Percentiles rank a stretch among this genome's conserved stretches.
These are phyloP conservation scores for Halocynthia roretzi DNA, from an alignment of 23 tunicate species.

Conservation along the genomic window DNA sequence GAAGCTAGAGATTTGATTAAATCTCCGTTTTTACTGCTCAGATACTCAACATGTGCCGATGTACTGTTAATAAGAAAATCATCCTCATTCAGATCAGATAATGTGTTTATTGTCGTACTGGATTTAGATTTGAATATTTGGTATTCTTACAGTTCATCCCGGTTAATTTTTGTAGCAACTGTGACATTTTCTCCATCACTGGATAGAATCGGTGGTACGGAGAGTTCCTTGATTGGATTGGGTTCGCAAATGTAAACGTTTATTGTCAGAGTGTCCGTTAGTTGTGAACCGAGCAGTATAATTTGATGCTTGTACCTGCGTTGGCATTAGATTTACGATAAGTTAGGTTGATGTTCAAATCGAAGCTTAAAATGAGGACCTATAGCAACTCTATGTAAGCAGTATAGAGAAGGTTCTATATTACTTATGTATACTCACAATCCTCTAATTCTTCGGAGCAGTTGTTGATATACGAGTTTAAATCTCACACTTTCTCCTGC, in stretches of 20 bases:
- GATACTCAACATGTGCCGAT: conserved; percentile 8
- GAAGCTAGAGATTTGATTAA: conserved; percentile 1
- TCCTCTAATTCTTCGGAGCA: conserved; percentile 3
- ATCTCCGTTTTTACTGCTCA: neutral
- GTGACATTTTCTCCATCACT: conserved; percentile 10
- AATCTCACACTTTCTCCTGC: conserved; percentile 10
- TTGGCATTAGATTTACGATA: neutral
- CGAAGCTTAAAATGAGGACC: neutral
- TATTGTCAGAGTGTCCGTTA: conserved; percentile 5
- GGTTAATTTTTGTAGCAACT: neutral
- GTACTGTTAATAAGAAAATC: neutral
- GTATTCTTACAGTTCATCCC: no score
- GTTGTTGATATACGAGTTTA: neutral
- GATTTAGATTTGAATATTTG: no score
- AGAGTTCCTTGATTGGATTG: neutral
- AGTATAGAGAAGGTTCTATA: no score
- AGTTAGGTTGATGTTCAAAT: neutral
- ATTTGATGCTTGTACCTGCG: conserved; percentile 9
- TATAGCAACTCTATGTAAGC: no score
- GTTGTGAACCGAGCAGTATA: conserved; percentile 10
- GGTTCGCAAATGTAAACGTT: conserved; percentile 4
- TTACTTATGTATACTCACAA: neutral
- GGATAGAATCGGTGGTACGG: neutral
- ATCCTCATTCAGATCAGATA: no score
- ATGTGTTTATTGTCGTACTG: no score